Conservation (phyloP, 2,113 vertebrate species). For the Melanostigma gelatinosum region DNA sequence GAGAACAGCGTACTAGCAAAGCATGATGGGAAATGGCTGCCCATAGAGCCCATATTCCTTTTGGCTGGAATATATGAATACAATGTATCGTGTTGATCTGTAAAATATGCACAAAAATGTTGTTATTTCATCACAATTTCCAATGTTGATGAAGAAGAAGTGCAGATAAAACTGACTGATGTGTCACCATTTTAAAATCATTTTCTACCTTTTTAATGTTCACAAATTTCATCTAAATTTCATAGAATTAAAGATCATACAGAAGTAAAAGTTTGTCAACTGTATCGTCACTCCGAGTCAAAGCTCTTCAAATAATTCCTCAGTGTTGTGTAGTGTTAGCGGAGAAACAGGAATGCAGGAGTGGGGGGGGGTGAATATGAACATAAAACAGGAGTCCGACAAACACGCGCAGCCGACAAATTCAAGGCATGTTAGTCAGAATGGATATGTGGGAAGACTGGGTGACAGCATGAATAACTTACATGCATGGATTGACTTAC, state of each 20-base stretch:
- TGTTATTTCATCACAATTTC: not conserved
- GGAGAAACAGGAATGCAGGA: conserved; percentile 16
- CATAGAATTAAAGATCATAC: not conserved
- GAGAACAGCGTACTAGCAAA: not conserved
- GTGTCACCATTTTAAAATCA: not conserved
- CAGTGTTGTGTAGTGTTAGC: conserved; percentile 8
- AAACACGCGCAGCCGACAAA: conserved; percentile 47
- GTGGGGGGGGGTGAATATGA: not conserved
- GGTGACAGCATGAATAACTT: conserved; percentile 75
- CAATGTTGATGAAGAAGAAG: not conserved
- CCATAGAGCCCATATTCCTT: not conserved
- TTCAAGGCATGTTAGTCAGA: conserved; percentile 51
- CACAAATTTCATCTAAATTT: not conserved
- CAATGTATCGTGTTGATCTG: not conserved
- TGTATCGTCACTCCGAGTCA: not conserved
- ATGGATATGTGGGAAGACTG: conserved; percentile 65
- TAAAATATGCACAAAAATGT: not conserved
- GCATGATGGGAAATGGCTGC: conserved; percentile 29
- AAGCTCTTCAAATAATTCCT: not conserved
- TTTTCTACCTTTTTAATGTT: not conserved
- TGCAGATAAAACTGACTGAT: not conserved
- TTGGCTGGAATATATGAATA: not conserved
- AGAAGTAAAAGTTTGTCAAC: not conserved
- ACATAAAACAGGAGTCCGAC: conserved; percentile 47
- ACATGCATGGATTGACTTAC: conserved; percentile 74